These are phyloP conservation scores for Yponomeuta sedellus DNA, from an alignment of 2,888 invertebrate species.

Conservation along the genomic window DNA sequence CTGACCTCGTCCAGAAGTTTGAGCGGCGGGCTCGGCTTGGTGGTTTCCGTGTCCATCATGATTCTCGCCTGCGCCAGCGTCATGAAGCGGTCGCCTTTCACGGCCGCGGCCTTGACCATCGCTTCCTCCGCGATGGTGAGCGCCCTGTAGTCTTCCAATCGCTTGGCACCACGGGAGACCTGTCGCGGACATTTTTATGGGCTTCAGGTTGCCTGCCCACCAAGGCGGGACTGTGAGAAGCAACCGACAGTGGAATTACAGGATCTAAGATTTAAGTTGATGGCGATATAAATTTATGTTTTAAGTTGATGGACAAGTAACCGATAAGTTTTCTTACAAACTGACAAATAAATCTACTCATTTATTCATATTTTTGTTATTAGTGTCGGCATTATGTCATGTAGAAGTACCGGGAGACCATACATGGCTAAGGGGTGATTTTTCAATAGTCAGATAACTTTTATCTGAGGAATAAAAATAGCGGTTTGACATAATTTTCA, in stretches of 20 bases:
- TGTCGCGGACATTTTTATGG: not conserved
- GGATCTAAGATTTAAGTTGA: too few relatives aligned
- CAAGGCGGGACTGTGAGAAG: not conserved
- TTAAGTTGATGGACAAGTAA: too few relatives aligned
- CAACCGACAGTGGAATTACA: not conserved
- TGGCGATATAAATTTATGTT: too few relatives aligned
- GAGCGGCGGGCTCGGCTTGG: not conserved
- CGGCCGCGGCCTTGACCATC: not conserved
- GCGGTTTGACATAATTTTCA: too few relatives aligned
- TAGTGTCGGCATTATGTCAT: too few relatives aligned
- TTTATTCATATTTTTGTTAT: too few relatives aligned
- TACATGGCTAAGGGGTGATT: too few relatives aligned
- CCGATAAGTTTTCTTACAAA: too few relatives aligned
- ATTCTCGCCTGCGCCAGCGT: not conserved
- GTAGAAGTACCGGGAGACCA: too few relatives aligned
- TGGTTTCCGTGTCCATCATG: not conserved
- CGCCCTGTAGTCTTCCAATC: not conserved
- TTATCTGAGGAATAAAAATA: too few relatives aligned
- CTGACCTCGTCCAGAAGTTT: constrained; percentile 5
- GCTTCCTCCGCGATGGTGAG: not conserved
- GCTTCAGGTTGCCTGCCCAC: not conserved
- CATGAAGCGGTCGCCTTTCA: not conserved
- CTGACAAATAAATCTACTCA: too few relatives aligned
- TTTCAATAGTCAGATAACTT: too few relatives aligned
- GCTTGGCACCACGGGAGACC: not conserved